phyloP scores from a whole-genome alignment of 1,140 invertebrate genomes.

The Drosophila busckii region DNA sequence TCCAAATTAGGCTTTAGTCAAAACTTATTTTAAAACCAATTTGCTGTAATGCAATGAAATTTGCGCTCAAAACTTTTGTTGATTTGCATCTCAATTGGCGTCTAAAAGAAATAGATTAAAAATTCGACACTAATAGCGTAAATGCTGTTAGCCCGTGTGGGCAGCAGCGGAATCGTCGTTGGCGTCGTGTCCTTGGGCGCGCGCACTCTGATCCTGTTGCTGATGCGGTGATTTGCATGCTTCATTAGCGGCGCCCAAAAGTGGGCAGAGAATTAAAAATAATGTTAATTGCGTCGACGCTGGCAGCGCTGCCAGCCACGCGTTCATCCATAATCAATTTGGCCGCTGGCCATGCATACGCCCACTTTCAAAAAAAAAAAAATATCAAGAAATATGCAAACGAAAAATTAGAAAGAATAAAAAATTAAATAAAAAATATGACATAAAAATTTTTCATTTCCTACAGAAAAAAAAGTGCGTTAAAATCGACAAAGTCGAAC shows the following conservation, averaged over 20 bases:
- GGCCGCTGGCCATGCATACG: conserved; percentile 46
- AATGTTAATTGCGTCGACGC: conserved; percentile 63
- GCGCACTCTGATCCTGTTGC: background rate
- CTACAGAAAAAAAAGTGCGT: conserved; percentile 37
- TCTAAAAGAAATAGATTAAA: conserved; percentile 51
- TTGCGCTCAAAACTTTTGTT: too few relatives aligned
- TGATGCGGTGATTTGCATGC: conserved; percentile 63
- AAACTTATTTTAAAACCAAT: too few relatives aligned
- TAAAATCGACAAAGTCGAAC: conserved; percentile 34
- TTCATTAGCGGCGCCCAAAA: conserved; percentile 62
- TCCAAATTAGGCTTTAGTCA: too few relatives aligned
- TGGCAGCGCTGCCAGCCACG: conserved; percentile 5
- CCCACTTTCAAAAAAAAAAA: conserved; percentile 8
- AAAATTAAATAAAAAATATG: conserved; percentile 58
- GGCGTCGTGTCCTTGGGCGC: background rate
- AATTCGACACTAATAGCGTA: conserved; percentile 66
- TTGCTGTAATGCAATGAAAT: too few relatives aligned
- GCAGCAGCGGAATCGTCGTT: conserved; percentile 37
- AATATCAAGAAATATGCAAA: conserved; percentile 17
- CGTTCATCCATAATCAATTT: conserved; percentile 75
- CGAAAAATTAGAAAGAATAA: conserved; percentile 6
- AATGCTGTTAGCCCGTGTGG: conserved; percentile 60
- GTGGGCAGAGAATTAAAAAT: conserved; percentile 64
- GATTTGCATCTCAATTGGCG: conserved; percentile 66
- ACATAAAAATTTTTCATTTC: conserved; percentile 76